Evolutionary conservation across 2,888 invertebrate species (phyloP), one percentile per base, ranked within the genome.

Genomic region (Glaucopsyche alexis): DNA sequence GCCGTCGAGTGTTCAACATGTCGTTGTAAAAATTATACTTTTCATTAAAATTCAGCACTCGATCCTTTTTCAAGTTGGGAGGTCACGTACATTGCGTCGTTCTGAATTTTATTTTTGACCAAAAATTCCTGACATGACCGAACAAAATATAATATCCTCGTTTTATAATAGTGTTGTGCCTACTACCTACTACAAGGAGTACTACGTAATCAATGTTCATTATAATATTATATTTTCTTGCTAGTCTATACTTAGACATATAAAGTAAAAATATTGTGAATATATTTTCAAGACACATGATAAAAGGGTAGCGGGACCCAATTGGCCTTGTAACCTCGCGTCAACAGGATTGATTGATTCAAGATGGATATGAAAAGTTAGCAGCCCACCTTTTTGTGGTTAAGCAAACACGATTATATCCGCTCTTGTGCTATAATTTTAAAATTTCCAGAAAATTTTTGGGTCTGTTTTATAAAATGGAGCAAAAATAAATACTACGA

Each of bases 281-380:
- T 29, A 29, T 29, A 2, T 4, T 55, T 55, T 55, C 16, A 55
- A 16, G 55, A 19, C 9, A 19, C 9, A 19, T 11, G 55, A 55
- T 55, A 55, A 55, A 55, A 19, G 49, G 13, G 42, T 42, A 42
- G 42, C 13, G 49, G 52, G 19, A 55, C n/a, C 19, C 55, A 16
- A 55, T 55, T 55, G 55, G 19, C 55, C 19, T 7, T 55, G 19
- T 55, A 55, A 55, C 55, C 55, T 16, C 19, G 19, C 55, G 9
- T 55, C 19, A 55, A 55, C 55, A 19, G 55, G 55, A 55, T 55
- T 55, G 55, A 55, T 55, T 55, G 19, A 55, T 7, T 55, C 5
- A 55, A 5, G 19, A 16, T 55, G 55, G 55, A 55, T 55, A 19
- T 55, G 11, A 55, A 55, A 55, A 55, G 55, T 19, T 4, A 16